A percentile compares a stretch with the other conserved stretches of the same genome.
Evolutionary conservation across 2,113 vertebrate genomes (phyloP).

Genomic region (Centropus bengalensis): DNA sequence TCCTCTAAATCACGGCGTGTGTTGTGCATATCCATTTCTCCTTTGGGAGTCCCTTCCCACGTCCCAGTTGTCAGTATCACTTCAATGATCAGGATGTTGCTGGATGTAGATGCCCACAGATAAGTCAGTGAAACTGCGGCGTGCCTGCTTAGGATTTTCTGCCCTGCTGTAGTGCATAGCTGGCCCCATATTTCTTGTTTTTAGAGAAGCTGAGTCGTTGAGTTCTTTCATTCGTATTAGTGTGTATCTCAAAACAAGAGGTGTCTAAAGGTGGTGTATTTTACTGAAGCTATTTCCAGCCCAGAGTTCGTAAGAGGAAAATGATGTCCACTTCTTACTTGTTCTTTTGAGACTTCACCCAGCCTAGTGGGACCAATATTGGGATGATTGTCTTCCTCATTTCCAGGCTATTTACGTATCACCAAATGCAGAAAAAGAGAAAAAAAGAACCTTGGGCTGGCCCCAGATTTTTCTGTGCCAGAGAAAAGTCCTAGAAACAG

Average conservation of each 20-base stretch:
- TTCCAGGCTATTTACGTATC: not conserved
- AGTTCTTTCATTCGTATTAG: not conserved
- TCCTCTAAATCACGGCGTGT: not conserved
- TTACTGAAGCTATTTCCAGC: not conserved
- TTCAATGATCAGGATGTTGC: not conserved
- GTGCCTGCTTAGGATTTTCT: not conserved
- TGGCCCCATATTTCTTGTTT: not conserved
- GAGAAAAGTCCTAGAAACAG: not conserved
- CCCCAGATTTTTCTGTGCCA: not conserved
- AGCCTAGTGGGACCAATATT: not conserved
- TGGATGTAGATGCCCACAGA: not conserved
- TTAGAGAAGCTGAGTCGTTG: not conserved
- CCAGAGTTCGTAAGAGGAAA: not conserved
- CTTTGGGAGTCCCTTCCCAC: not conserved
- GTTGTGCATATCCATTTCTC: not conserved
- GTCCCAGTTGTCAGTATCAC: not conserved
- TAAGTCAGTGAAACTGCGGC: not conserved
- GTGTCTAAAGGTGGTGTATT: not conserved
- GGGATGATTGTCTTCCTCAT: not conserved
- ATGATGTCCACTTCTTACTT: not conserved
- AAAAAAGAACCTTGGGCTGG: not conserved
- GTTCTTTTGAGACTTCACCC: not conserved
- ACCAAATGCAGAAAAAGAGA: not conserved
- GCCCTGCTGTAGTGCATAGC: not conserved
- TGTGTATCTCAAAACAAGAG: not conserved